These are phyloP conservation scores for Apamea crenata DNA, from an alignment of 2,888 invertebrate species.

Conservation along the genomic window DNA sequence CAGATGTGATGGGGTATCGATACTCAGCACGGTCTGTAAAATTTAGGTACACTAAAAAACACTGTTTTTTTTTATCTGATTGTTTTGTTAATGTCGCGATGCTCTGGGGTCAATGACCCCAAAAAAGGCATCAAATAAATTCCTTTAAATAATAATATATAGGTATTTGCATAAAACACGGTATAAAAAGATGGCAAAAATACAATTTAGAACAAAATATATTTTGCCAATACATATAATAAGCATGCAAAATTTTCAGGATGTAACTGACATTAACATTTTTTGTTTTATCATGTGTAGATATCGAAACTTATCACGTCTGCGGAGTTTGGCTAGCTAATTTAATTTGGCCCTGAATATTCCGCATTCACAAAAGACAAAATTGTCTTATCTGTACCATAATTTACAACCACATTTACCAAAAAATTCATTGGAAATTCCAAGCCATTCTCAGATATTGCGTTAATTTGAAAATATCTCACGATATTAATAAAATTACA, in stretches of 20 bases:
- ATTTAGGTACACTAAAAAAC: too few species aligned
- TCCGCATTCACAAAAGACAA: not conserved
- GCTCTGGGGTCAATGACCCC: not conserved
- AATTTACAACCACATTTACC: not conserved
- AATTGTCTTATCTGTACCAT: not conserved
- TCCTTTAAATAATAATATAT: too few species aligned
- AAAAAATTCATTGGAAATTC: not conserved
- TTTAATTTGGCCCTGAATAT: not conserved
- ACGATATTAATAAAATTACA: slow-evolving; percentile 15
- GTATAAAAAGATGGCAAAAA: too few species aligned
- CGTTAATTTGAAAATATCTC: not conserved
- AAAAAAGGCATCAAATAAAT: not conserved
- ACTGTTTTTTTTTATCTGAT: not conserved
- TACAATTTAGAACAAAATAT: too few species aligned
- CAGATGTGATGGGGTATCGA: too few species aligned
- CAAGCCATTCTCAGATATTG: not conserved
- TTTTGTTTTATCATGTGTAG: too few species aligned
- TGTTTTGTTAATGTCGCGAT: too few species aligned
- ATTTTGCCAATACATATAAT: too few species aligned
- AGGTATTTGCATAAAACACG: too few species aligned
- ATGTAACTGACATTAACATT: too few species aligned
- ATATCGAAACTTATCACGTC: not conserved
- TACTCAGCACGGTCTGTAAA: not conserved
- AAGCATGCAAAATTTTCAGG: too few species aligned
- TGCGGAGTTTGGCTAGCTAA: not conserved